These are phyloP conservation scores for Takifugu flavidus DNA, from an alignment of 2,113 vertebrate species.

Conservation along the genomic window DNA sequence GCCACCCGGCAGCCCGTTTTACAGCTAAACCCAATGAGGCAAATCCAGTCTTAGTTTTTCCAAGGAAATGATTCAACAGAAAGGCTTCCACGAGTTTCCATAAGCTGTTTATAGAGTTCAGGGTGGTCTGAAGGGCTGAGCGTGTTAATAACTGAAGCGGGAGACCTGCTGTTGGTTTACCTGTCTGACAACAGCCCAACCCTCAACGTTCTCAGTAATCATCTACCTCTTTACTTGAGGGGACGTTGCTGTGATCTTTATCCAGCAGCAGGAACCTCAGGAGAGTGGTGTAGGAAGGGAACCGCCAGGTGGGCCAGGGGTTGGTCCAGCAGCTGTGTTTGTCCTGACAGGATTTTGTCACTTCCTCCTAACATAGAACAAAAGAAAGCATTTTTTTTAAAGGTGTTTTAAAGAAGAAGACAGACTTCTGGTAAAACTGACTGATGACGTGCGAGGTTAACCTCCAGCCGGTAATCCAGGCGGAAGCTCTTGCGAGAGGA, in stretches of 20 bases:
- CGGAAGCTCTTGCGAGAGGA: constrained; percentile 67
- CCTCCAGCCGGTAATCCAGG: constrained; percentile 65
- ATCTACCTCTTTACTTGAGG: constrained; percentile 58
- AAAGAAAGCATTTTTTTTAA: background rate
- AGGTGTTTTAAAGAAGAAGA: background rate
- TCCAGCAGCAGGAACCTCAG: constrained; percentile 59
- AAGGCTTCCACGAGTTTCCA: too few relatives aligned
- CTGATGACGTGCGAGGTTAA: constrained; percentile 1
- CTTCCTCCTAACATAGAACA: constrained; percentile 56
- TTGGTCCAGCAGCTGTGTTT: constrained; percentile 63
- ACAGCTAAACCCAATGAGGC: too few relatives aligned
- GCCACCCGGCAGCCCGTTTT: too few relatives aligned
- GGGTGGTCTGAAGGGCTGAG: too few relatives aligned
- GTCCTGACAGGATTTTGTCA: constrained; percentile 62
- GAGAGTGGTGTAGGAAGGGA: constrained; percentile 52
- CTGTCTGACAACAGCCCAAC: too few relatives aligned
- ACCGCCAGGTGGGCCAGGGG: constrained; percentile 71
- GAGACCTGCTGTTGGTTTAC: too few relatives aligned
- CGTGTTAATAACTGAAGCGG: too few relatives aligned
- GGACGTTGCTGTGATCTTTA: constrained; percentile 63
- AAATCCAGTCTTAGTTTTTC: too few relatives aligned
- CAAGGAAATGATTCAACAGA: too few relatives aligned
- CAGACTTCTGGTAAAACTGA: background rate
- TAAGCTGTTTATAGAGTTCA: too few relatives aligned
- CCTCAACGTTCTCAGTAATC: too few relatives aligned